Percentiles rank a stretch among this genome's conserved stretches.
phyloP scores from a whole-genome alignment of 1,140 invertebrate genomes.

The Brachionus rotundiformis region DNA sequence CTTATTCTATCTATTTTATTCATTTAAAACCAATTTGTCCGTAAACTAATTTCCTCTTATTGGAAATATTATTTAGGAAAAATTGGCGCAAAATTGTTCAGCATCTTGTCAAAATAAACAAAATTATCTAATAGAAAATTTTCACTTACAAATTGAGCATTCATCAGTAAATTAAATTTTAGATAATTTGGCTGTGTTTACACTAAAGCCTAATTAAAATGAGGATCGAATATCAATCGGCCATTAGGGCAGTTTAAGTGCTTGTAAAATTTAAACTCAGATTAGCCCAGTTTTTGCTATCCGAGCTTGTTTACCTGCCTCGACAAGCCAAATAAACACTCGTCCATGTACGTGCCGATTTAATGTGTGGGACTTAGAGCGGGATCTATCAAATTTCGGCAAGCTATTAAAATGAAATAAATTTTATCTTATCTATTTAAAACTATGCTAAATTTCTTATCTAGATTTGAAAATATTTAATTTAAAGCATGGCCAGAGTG shows the following conservation, averaged over 20 bases:
- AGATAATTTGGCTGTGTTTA: no score
- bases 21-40: not conserved
- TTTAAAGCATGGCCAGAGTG: not conserved
- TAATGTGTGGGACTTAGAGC: not conserved
- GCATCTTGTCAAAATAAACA: constrained; percentile 7
- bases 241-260: not conserved
- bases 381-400: not conserved
- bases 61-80: not conserved
- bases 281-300: constrained; percentile 7
- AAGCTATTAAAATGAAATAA: not conserved
- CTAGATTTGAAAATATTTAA: not conserved
- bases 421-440: not conserved
- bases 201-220: no score
- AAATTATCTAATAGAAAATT: not conserved
- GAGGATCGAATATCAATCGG: not conserved
- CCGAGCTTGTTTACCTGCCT: not conserved
- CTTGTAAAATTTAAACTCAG: not conserved
- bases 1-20: not conserved
- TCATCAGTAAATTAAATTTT: no score
- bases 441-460: not conserved
- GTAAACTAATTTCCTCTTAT: not conserved
- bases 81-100: not conserved
- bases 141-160: not conserved
- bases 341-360: not conserved
- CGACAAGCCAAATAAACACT: not conserved